These are phyloP conservation scores for Lagocephalus sceleratus DNA, from an alignment of 2,797 vertebrate species.

Conservation along the genomic window DNA sequence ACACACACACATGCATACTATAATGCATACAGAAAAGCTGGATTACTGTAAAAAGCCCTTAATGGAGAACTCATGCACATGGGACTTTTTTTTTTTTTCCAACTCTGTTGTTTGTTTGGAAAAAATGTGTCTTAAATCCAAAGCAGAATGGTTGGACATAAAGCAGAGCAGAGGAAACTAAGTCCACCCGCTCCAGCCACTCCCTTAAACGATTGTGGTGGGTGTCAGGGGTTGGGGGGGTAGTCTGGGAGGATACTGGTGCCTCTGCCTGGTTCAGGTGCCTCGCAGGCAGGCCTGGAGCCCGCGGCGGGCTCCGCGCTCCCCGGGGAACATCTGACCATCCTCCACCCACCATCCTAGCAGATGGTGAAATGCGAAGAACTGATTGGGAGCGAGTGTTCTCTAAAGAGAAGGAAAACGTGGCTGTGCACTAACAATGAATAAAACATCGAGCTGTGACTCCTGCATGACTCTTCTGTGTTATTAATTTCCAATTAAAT, in stretches of 20 bases:
- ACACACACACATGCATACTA: conserved; percentile 8
- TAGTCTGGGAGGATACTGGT: conserved; percentile 50
- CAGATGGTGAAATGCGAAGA: conserved; percentile 52
- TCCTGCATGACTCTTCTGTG: conserved; percentile 54
- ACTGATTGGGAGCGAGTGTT: conserved; percentile 29
- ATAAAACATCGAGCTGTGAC: conserved; percentile 65
- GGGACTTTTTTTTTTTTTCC: not conserved
- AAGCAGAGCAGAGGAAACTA: not conserved
- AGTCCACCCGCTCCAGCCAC: not conserved
- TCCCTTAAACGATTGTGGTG: conserved; percentile 7
- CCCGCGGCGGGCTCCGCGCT: conserved; percentile 21
- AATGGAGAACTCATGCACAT: conserved; percentile 22
- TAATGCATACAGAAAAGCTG: conserved; percentile 27
- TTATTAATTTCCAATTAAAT: conserved; percentile 13
- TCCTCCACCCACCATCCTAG: conserved; percentile 29
- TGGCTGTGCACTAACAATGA: conserved; percentile 32
- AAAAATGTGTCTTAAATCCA: no score
- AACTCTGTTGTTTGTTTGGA: not conserved
- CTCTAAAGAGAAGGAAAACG: conserved; percentile 34
- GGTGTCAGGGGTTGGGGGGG: conserved; percentile 15
- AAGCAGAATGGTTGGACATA: no score
- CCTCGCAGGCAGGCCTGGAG: conserved; percentile 46
- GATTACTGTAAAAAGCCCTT: conserved; percentile 27
- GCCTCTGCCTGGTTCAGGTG: conserved; percentile 43
- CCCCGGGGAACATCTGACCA: conserved; percentile 40